Percentiles rank a stretch among this genome's conserved stretches.
Evolutionary conservation across 1,140 invertebrate species (phyloP).

Genomic region (Brachionus koreanus): DNA sequence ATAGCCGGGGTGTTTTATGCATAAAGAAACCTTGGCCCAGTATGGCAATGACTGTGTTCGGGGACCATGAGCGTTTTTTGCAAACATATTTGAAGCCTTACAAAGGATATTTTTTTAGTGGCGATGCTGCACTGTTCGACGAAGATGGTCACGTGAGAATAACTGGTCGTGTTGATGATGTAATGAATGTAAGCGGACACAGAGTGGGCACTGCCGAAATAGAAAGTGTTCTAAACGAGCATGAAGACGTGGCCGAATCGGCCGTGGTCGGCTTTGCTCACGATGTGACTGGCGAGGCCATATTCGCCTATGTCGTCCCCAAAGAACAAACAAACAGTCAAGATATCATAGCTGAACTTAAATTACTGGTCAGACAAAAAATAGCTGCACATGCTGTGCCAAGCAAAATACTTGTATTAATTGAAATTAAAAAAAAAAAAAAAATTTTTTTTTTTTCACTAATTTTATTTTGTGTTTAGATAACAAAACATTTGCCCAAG

Average conservation of each 20-base stretch:
- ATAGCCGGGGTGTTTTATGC: conserved; percentile 54
- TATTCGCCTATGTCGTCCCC: conserved; percentile 57
- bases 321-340: conserved; percentile 47
- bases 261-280: conserved; percentile 62
- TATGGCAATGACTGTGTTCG: conserved; percentile 59
- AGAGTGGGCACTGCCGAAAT: conserved; percentile 62
- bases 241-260: conserved; percentile 57
- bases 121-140: conserved; percentile 58
- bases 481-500: conserved; percentile 55
- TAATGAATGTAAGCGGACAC: conserved; percentile 53
- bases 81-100: conserved; percentile 59
- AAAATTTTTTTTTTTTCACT: conserved; percentile 7
- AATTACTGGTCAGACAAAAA: conserved; percentile 48
- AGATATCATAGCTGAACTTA: conserved; percentile 50
- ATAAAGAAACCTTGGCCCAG: conserved; percentile 60
- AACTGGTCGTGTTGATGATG: conserved; percentile 62
- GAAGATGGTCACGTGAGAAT: conserved; percentile 58
- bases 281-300: conserved; percentile 60
- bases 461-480: conserved; percentile 43
- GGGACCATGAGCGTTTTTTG: conserved; percentile 59
- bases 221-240: conserved; percentile 59
- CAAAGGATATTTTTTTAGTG: conserved; percentile 59
- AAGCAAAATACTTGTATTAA: conserved; percentile 52
- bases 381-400: conserved; percentile 57
- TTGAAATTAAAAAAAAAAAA: background rate